Conservation (phyloP, 2,113 vertebrate species). For the Myiagra hebetior region DNA sequence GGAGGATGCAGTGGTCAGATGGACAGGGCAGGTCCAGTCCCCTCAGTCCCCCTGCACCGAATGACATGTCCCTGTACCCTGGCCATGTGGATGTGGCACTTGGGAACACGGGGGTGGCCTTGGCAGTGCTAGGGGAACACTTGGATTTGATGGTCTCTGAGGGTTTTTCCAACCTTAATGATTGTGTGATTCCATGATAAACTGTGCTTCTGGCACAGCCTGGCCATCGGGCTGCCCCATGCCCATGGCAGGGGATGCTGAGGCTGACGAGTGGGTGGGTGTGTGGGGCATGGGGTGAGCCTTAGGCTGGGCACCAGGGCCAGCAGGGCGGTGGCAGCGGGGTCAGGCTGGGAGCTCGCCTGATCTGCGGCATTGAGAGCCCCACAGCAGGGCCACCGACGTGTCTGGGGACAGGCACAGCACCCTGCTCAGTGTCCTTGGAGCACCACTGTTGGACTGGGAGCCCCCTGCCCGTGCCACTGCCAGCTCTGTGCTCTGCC, state of each 20-base stretch:
- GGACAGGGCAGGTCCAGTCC: not conserved
- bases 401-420: accelerated
- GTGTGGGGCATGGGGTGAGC: not conserved
- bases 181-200: not conserved
- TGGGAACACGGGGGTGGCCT: not conserved
- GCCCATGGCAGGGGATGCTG: not conserved
- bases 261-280: accelerated
- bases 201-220: not conserved
- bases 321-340: not conserved
- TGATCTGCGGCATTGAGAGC: accelerated
- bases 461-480: accelerated
- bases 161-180: not conserved
- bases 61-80: not conserved
- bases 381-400: accelerated
- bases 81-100: accelerated
- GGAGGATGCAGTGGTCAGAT: not conserved
- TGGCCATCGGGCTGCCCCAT: accelerated
- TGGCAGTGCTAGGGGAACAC: not conserved
- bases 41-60: accelerated
- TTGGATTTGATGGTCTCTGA: not conserved
- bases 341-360: not conserved
- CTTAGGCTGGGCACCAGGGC: not conserved
- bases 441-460: accelerated
- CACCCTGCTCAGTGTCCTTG: accelerated
- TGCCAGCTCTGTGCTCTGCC: accelerated